Evolutionary conservation across 2,113 vertebrate genomes (phyloP), one percentile per base, ranked within the genome.

Genomic region (Megaleporinus macrocephalus): DNA sequence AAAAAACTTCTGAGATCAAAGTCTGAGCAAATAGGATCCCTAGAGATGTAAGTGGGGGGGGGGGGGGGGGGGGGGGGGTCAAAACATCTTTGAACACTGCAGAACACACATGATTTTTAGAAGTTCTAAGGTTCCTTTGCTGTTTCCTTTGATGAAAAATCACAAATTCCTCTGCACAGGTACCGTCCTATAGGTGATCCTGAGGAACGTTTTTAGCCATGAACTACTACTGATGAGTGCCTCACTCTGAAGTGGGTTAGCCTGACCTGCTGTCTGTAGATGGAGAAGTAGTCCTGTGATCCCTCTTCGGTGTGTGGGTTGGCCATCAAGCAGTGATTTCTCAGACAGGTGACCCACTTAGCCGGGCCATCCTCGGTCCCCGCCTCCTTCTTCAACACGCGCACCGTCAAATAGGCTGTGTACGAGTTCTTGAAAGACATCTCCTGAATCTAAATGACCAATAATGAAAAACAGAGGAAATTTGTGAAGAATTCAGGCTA

Each of bases 391-490:
- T 92, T 94, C 89, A 95, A 91, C 87, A 96, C 79, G 13, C 96
- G 95, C 83, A 98, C 90, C 0, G 91, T 96, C 90, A 99, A 59
- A 62, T 93, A 97, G 1, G 97, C 97, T 0, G 97, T 97, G 92
- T 99, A 99, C 93, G 92, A 96, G 89, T 99, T 99, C 92, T 93
- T 96, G 90, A 99, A 98, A 49, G 91, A 90, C 86, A 99, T 95
- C 61, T 95, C 94, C 84, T 96, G 92, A 30, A 97, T 87, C 96
- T 97, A 89, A 73, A 89, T 27, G 69, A 29, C n/a, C 65, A 84
- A 76, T 20, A 30, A n/a, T 0, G 3, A 77, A 12, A 11, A 2
- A 1, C 16, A 36, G 1, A 1, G 29, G 16, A 51, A 15, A 24
- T 22, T n/a, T 24, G 26, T 22, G 33, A 1, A 14, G 59, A 4